Evolutionary conservation across 1,140 invertebrate species (phyloP), one percentile per base, ranked within the genome.

Genomic region (Papilio polytes): DNA sequence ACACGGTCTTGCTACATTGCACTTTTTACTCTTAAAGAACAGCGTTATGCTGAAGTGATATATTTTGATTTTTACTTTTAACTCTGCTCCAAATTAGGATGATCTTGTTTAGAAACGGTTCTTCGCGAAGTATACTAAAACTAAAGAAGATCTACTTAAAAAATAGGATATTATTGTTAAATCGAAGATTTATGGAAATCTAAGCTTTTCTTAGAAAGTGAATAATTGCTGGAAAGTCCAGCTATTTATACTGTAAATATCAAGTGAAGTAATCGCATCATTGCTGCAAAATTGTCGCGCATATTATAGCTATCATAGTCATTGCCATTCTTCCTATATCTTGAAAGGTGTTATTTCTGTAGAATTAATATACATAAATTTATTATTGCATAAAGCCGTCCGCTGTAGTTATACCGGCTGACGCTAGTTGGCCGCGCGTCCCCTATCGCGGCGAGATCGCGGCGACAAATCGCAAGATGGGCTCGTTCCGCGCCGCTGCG

Each of bases 391-490:
- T 86, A 81, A 85, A 51, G 46, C 72, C 77, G 20, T 84, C 74
- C 83, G 72, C 10, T 46, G 72, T 84, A 80, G 59, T 80, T 73
- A 76, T 51, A 78, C 41, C 78, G 74, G 41, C 51, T 82, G 80
- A 83, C 63, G 82, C 82, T 84, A 84, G 82, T 83, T 81, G 53
- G 79, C 56, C 48, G 80, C 80, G 74, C 72, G 15, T 59, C 48
- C 72, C 80, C 81, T 84, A 87, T 86, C 84, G 81, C 80, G 83
- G 85, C 80, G 84, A 79, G 84, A 88, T 85, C 82, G 80, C 80
- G 70, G 83, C 83, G 85, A 88, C 87, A 88, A 88, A 88, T 85
- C 86, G 87, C 85, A 72, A 88, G 82, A 81, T 85, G 82, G 79
- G 78, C 79, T 53, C 79, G 80, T 88, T 85, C 83, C 82, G 78